phyloP scores from a whole-genome alignment of 2,113 vertebrate genomes.

The Zeus faber region DNA sequence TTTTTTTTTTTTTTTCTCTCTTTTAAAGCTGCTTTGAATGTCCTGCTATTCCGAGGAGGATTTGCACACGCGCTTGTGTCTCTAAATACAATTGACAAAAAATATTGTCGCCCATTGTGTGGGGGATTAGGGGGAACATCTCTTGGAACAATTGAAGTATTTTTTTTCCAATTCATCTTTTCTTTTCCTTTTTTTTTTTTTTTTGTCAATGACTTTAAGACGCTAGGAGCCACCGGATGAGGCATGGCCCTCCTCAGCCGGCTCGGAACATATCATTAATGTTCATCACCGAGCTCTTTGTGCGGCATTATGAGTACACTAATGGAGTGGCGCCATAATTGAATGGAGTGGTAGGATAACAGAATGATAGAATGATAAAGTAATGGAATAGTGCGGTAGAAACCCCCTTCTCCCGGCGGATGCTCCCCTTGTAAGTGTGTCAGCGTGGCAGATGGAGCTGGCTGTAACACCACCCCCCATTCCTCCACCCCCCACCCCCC shows the following conservation, averaged over 20 bases:
- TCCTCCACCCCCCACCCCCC: conserved; percentile 22
- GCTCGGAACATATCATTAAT: conserved; percentile 60
- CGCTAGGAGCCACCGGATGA: conserved; percentile 22
- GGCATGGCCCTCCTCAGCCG: conserved; percentile 31
- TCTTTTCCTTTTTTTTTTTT: conserved; percentile 1
- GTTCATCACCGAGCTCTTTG: conserved; percentile 65
- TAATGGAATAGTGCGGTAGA: conserved; percentile 60
- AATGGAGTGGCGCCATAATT: conserved; percentile 70
- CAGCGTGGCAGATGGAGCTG: conserved; percentile 71
- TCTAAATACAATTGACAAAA: no score
- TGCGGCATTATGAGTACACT: conserved; percentile 63
- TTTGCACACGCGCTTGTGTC: no score
- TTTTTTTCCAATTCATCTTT: no score
- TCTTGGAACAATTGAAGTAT: background rate
- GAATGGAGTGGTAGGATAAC: conserved; percentile 69
- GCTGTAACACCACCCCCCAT: conserved; percentile 41
- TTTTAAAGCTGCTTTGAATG: no score
- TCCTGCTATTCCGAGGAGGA: no score
- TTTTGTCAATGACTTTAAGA: background rate
- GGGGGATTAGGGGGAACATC: background rate
- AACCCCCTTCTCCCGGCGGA: conserved; percentile 55
- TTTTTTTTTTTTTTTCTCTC: no score
- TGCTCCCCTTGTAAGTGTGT: conserved; percentile 69
- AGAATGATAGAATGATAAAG: conserved; percentile 69
- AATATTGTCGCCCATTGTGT: no score